These are phyloP conservation scores for Pygathrix nemaeus DNA, from an alignment of 2,113 vertebrate species.

Conservation along the genomic window DNA sequence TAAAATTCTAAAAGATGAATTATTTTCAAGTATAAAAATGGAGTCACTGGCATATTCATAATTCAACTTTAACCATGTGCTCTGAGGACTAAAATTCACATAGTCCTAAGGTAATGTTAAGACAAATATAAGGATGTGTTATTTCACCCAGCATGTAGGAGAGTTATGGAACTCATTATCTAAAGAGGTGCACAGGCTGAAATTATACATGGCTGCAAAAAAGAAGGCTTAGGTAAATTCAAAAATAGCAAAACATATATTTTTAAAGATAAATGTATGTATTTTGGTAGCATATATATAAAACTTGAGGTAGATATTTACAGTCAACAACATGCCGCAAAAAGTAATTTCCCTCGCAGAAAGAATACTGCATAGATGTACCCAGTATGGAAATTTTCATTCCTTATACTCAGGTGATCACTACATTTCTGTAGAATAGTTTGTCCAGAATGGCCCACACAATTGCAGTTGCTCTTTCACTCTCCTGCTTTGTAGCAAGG, in stretches of 20 bases:
- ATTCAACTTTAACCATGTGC: neutral
- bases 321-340: neutral
- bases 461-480: neutral
- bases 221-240: neutral
- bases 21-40: neutral
- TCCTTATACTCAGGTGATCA: neutral
- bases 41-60: neutral
- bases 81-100: neutral
- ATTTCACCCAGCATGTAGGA: neutral
- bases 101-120: neutral
- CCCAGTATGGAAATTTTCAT: neutral
- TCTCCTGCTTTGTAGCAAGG: neutral
- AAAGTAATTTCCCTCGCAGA: neutral
- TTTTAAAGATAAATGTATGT: neutral
- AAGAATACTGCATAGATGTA: neutral
- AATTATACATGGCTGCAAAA: neutral
- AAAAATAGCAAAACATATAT: neutral
- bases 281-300: neutral
- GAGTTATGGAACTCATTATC: neutral
- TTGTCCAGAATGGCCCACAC: neutral
- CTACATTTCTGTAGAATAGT: neutral
- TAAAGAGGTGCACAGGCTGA: neutral
- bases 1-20: neutral
- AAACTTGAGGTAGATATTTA: neutral
- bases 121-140: neutral